These are phyloP conservation scores for Dendroctonus ponderosae DNA, from an alignment of 1,140 invertebrate species.

Conservation along the genomic window DNA sequence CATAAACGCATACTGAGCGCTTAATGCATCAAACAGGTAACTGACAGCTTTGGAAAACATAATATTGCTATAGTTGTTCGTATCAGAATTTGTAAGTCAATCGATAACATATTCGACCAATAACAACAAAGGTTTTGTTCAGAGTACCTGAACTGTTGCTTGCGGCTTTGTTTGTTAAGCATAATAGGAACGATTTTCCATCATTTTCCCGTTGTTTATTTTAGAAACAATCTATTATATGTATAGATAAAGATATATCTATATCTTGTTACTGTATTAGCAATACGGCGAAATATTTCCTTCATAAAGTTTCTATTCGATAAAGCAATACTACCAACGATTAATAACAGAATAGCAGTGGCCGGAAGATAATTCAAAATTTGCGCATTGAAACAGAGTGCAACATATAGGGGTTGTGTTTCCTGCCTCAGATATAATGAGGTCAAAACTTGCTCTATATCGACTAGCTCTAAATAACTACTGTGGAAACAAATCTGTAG, in stretches of 20 bases:
- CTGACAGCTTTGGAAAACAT: background rate
- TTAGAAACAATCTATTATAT: too few species aligned
- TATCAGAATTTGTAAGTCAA: slow-evolving; percentile 1
- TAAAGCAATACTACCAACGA: too few species aligned
- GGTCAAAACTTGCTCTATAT: too few species aligned
- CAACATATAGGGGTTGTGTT: background rate
- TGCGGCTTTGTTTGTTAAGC: background rate
- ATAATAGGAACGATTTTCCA: too few species aligned
- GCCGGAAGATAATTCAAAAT: background rate
- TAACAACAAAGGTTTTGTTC: slow-evolving; percentile 5
- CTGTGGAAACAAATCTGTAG: too few species aligned
- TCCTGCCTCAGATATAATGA: background rate
- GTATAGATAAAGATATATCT: too few species aligned
- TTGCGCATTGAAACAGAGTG: slow-evolving; percentile 3
- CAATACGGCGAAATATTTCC: too few species aligned
- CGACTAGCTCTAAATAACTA: too few species aligned
- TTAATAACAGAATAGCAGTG: too few species aligned
- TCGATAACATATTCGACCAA: slow-evolving; percentile 13
- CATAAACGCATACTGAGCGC: background rate
- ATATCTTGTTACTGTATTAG: too few species aligned
- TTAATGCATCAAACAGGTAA: background rate
- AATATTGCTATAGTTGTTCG: background rate
- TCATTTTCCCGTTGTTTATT: too few species aligned
- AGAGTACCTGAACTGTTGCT: slow-evolving; percentile 7
- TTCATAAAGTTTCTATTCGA: too few species aligned